Evolutionary conservation across 2,113 vertebrate genomes (phyloP), one percentile per base, ranked within the genome.

Genomic region (Urocitellus parryii): DNA sequence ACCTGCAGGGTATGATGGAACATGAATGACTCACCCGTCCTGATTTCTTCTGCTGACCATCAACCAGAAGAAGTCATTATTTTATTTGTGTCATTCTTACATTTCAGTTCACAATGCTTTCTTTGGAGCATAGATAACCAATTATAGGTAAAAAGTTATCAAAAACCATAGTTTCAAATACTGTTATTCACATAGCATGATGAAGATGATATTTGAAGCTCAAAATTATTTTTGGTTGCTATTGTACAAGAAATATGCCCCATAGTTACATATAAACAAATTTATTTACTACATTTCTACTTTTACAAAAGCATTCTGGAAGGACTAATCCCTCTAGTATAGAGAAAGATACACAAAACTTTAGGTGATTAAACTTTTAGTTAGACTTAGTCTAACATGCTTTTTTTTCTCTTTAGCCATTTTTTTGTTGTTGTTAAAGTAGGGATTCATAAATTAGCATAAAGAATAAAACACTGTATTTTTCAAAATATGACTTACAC

Each of bases 401-500:
- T 92, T 95, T 65, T 96, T 96, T 82, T 95, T n/a, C 63, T 94
- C 74, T 93, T 61, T 81, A 96, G 78, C 18, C 32, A 79, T 67
- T 61, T 96, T 68, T 48, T 90, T 51, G 61, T 67, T 91, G 67
- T 51, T 94, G 72, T 95, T 90, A 61, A 96, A 91, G 32, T 63
- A 97, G 96, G 86, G 96, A 98, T 86, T 94, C n/a, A 77, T 72
- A 61, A 86, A 95, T 94, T 93, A 95, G 32, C 29, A 74, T 90
- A 91, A 90, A 93, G 80, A 96, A 85, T 27, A 96, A 93, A 94
- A 91, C 79, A 87, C 17, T 88, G 1, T 80, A 27, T 73, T 91
- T 96, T 97, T 91, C n/a, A 93, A 97, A 94, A 86, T 22, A n/a
- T 83, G 27, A 86, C 72, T 94, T 78, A 94, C 91, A 77, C 42